These are phyloP conservation scores for Forbesichthys papilliferus DNA, from an alignment of 2,113 vertebrate genomes.

Conservation along the genomic window DNA sequence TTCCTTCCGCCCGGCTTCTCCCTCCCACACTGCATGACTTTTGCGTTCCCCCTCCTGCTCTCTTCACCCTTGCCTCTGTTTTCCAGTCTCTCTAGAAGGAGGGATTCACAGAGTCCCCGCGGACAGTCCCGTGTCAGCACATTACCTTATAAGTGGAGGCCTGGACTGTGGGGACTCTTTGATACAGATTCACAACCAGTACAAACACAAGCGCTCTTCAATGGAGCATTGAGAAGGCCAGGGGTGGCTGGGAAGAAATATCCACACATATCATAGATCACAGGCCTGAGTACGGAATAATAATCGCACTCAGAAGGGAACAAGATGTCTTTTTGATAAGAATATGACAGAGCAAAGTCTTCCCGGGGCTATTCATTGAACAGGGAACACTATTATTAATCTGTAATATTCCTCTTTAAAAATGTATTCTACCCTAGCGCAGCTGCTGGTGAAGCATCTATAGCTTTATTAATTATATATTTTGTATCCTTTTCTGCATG, in stretches of 20 bases:
- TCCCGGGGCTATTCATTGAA: constrained; percentile 52
- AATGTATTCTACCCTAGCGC: constrained; percentile 36
- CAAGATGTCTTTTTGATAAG: constrained; percentile 73
- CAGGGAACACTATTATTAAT: constrained; percentile 55
- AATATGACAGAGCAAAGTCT: constrained; percentile 69
- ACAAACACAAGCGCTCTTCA: constrained; percentile 75
- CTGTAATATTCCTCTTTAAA: constrained; percentile 39
- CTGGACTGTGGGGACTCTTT: constrained; percentile 71
- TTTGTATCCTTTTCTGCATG: constrained; percentile 45
- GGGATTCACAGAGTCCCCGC: constrained; percentile 57
- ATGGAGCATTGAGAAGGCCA: constrained; percentile 23
- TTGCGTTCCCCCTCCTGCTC: constrained; percentile 35
- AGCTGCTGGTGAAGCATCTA: constrained; percentile 35
- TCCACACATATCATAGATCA: constrained; percentile 62
- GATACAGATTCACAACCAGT: constrained; percentile 73
- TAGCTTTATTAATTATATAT: constrained; percentile 50
- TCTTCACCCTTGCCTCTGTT: constrained; percentile 31
- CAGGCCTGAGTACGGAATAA: constrained; percentile 53
- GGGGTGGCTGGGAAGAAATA: constrained; percentile 40
- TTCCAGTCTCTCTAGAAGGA: constrained; percentile 49
- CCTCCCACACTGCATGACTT: constrained; percentile 59
- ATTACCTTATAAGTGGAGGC: constrained; percentile 73
- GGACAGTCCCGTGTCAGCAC: constrained; percentile 68
- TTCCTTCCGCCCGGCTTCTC: constrained; percentile 48
- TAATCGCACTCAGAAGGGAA: constrained; percentile 43